Evolutionary conservation across 2,797 vertebrate species (phyloP).

Genomic region (Bradypodion ventrale): DNA sequence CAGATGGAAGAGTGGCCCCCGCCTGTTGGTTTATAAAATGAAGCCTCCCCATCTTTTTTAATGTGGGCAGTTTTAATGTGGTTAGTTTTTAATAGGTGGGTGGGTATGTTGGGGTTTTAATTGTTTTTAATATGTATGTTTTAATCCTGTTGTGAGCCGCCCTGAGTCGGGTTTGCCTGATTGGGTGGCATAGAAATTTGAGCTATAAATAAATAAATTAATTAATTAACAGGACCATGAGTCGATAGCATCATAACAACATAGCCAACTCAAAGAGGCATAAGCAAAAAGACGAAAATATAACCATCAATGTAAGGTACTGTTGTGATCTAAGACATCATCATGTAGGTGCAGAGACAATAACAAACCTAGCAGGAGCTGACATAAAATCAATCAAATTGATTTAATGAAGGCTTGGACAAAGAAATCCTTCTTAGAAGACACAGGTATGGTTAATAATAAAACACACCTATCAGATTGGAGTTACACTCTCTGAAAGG

Average conservation of each 20-base stretch:
- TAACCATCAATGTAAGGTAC: background rate
- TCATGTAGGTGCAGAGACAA: background rate
- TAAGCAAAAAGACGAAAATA: background rate
- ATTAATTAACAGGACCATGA: background rate
- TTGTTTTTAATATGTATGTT: too few species aligned
- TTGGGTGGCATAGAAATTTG: too few species aligned
- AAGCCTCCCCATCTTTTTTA: too few species aligned
- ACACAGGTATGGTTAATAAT: background rate
- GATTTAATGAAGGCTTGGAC: background rate
- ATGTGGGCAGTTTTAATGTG: too few species aligned
- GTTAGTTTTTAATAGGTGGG: too few species aligned
- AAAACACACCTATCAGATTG: background rate
- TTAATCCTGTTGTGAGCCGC: too few species aligned
- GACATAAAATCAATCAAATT: background rate
- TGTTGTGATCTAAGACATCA: slow-evolving; percentile 1
- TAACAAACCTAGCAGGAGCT: background rate
- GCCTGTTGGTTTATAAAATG: too few species aligned
- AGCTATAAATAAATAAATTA: too few species aligned
- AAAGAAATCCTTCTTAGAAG: background rate
- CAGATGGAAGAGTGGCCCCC: too few species aligned
- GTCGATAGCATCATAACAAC: background rate
- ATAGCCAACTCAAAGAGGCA: background rate
- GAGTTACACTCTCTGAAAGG: background rate
- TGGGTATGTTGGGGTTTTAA: too few species aligned
- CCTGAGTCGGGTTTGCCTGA: too few species aligned